Percentiles rank a stretch among this genome's conserved stretches.
Conservation (phyloP, 2,888 invertebrate genomes). For the Icerya purchasi region DNA sequence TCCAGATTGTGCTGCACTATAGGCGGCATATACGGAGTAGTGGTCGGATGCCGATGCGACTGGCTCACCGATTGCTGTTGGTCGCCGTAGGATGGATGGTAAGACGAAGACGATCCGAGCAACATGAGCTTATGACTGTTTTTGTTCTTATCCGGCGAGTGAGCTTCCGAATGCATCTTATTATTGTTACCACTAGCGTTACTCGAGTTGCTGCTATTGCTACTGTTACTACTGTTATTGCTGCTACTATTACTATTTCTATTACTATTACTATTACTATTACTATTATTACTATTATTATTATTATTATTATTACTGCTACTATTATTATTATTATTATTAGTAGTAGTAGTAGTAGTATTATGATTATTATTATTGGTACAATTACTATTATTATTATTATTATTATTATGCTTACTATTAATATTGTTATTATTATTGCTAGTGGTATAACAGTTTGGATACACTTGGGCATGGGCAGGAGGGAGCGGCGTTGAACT, state of each 20-base stretch:
- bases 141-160: slow-evolving; percentile 1
- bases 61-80: slow-evolving; percentile 1
- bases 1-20: neutral
- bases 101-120: neutral
- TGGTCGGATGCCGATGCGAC: neutral
- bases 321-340: neutral
- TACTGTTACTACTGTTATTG: neutral
- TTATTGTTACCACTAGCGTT: neutral
- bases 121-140: neutral
- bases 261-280: slow-evolving; percentile 1
- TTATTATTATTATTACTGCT: neutral
- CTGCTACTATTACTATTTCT: too few relatives aligned
- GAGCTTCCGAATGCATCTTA: neutral
- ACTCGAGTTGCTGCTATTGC: neutral
- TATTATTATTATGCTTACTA: neutral
- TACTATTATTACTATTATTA: neutral
- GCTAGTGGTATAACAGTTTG: too few relatives aligned
- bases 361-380: neutral
- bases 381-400: neutral
- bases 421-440: neutral
- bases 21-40: neutral
- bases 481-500: slow-evolving; percentile 23
- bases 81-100: neutral
- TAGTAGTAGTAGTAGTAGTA: neutral
- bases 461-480: slow-evolving; percentile 18